Conservation (phyloP, 1,140 invertebrate species). For the Dreissena polymorpha region DNA sequence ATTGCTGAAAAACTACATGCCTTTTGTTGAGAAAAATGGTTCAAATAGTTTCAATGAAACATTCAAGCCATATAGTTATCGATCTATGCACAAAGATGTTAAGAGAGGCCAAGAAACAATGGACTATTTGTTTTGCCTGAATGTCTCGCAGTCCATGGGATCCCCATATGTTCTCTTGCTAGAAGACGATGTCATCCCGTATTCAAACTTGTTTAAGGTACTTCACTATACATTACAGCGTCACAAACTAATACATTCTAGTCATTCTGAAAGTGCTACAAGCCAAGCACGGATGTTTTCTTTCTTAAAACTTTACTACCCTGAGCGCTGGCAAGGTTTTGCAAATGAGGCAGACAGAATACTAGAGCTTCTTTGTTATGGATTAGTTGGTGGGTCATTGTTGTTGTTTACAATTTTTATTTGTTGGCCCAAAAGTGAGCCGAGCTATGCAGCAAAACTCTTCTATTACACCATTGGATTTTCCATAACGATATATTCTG, state of each 20-base stretch:
- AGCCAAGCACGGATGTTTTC: slow-evolving; percentile 29
- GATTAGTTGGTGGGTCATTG: slow-evolving; percentile 31
- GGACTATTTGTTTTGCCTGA: slow-evolving; percentile 63
- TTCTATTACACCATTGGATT: slow-evolving; percentile 44
- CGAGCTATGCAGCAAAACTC: neutral
- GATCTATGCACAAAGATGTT: neutral
- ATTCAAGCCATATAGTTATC: slow-evolving; percentile 8
- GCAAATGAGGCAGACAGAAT: slow-evolving; percentile 52
- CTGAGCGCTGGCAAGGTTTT: slow-evolving; percentile 59
- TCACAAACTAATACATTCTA: slow-evolving; percentile 13
- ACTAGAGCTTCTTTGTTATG: slow-evolving; percentile 53
- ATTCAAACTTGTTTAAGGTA: slow-evolving; percentile 47
- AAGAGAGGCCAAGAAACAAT: slow-evolving; percentile 31
- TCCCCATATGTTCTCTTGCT: slow-evolving; percentile 57
- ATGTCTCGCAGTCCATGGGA: slow-evolving; percentile 34
- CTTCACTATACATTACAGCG: slow-evolving; percentile 43
- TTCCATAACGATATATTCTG: slow-evolving; percentile 30
- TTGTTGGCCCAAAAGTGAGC: neutral
- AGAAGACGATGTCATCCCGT: slow-evolving; percentile 62
- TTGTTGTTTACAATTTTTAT: slow-evolving; percentile 9
- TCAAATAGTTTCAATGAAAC: slow-evolving; percentile 24
- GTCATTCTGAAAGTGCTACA: neutral
- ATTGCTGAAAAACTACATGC: slow-evolving; percentile 47
- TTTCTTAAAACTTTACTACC: slow-evolving; percentile 62
- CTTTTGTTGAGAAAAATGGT: slow-evolving; percentile 56